Base-by-base conservation (phyloP, 92 coral and sea anemone species). In the Paramuricea clavata region DNA sequence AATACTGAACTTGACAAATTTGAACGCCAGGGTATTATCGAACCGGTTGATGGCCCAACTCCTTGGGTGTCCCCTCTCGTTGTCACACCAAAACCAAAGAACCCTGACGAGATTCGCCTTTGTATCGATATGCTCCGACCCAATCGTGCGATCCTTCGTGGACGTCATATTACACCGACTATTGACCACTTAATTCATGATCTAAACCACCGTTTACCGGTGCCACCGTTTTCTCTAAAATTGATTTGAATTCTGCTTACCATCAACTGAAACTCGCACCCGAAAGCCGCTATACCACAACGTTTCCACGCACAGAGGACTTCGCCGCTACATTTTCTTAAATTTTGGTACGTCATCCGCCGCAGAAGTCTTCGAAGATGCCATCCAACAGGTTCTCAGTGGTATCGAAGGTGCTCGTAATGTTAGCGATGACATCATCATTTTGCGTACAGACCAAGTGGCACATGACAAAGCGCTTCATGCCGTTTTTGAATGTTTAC, bases 221-320 rank as follows among this genome's bases (percentile, higher is more conserved):
- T 77, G 82, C 82, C n/a, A 47, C 65, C 21, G 82, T 52, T 9
- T 81, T 81, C 25, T 64, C 76, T n/a, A 81, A 81, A 44, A 31
- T 81, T 4, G 86, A 81, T 39, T 43, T 62, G 43, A 36, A 50
- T n/a, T 34, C 57, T 41, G 75, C 75, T 16, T 81, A 81, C 5
- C 74, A 81, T 44, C 89, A 76, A 44, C 78, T 86, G 0, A 77
- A 50, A 77, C 33, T 77, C 17, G 57, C 82, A 28, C 82, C 82
- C 41, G 68, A 77, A 30, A 77, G 82, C 23, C 57, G 69, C 17
- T 56, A 77, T 23, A 77, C 52, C 67, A 77, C 69, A 2, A 77
- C 82, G 33, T 74, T 33, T 23, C 82, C 35, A 77, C 82, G 43
- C 64, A 75, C 27, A 31, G 52, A 52, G 82, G 82, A 7, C 69